These are phyloP conservation scores for Chiridota heheva DNA, from an alignment of 35 echinoderm and acorn worm genomes.

Conservation along the genomic window DNA sequence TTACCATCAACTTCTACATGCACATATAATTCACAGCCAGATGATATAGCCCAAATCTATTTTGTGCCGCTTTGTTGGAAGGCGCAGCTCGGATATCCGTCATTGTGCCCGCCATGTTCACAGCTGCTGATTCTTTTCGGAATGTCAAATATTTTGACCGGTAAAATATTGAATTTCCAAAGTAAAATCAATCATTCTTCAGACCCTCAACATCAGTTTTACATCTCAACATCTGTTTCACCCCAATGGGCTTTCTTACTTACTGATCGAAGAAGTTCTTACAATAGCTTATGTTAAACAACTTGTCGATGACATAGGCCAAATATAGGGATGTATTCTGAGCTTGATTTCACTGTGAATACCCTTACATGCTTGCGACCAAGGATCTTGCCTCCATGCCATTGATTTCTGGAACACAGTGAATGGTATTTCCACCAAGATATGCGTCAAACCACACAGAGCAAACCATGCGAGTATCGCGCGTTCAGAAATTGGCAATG, in stretches of 20 bases:
- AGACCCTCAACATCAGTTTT: neutral
- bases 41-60: too few species aligned
- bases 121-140: too few species aligned
- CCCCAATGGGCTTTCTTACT: neutral
- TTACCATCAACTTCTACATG: too few species aligned
- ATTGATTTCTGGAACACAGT: constrained; percentile 22
- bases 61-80: too few species aligned
- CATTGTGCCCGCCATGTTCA: too few species aligned
- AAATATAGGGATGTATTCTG: too few species aligned
- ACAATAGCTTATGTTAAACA: neutral
- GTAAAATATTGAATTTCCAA: neutral
- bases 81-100: too few species aligned
- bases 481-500: neutral
- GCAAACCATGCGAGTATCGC: constrained; percentile 33
- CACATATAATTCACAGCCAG: too few species aligned
- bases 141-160: too few species aligned
- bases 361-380: constrained; percentile 46
- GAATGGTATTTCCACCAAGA: constrained; percentile 40
- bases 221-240: neutral
- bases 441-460: constrained; percentile 40
- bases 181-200: neutral
- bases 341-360: too few species aligned
- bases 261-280: neutral
- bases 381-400: constrained; percentile 39
- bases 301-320: too few species aligned